Conservation (phyloP, 2,888 invertebrate species). For the Ypsolopha sequella region DNA sequence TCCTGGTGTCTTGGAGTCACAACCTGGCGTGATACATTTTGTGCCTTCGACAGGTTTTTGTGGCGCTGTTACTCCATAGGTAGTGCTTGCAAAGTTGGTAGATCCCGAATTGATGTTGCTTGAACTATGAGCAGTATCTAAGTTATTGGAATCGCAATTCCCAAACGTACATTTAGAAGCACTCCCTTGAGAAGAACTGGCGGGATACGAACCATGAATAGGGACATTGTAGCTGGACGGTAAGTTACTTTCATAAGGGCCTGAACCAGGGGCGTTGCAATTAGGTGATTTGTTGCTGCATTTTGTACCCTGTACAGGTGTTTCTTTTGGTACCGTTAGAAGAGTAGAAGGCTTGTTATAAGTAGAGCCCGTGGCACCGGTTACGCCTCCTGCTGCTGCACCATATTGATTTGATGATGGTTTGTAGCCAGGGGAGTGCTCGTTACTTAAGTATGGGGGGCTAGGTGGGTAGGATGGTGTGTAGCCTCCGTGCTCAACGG, state of each 20-base stretch:
- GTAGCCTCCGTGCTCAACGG: background rate
- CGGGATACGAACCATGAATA: slow-evolving; percentile 12
- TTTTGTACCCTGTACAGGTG: slow-evolving; percentile 12
- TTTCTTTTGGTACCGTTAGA: slow-evolving; percentile 35
- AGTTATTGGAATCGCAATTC: slow-evolving; percentile 10
- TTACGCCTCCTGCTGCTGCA: background rate
- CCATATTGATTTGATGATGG: background rate
- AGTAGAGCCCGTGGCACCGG: slow-evolving; percentile 11
- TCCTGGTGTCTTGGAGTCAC: background rate
- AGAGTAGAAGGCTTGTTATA: slow-evolving; percentile 27
- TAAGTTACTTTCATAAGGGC: slow-evolving; percentile 11
- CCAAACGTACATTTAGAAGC: slow-evolving; percentile 11
- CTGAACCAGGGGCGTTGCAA: slow-evolving; percentile 11
- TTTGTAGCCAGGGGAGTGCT: background rate
- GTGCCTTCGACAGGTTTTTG: background rate
- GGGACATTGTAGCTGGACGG: slow-evolving; percentile 27
- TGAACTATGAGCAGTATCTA: background rate
- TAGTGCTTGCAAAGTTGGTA: background rate
- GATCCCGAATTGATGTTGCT: background rate
- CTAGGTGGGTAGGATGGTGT: background rate
- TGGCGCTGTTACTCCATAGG: background rate
- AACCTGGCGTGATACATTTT: background rate
- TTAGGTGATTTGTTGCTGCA: slow-evolving; percentile 15
- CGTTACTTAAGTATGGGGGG: background rate
- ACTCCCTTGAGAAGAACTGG: slow-evolving; percentile 7